Percentiles rank a stretch among this genome's conserved stretches.
These are phyloP conservation scores for Drosophila dives DNA, from an alignment of 2,888 invertebrate species.

Conservation along the genomic window DNA sequence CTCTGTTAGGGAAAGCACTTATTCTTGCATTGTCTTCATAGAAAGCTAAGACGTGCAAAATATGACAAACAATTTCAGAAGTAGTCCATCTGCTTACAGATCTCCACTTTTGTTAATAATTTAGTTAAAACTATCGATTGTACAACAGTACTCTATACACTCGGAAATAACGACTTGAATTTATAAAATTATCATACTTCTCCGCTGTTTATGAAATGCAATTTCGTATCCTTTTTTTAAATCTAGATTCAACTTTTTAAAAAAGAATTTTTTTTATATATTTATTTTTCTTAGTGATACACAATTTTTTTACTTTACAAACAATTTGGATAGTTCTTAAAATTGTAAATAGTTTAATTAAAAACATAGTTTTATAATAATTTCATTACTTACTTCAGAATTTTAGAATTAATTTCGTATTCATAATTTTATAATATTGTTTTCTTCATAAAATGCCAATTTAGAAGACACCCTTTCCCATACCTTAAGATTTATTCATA, in stretches of 20 bases:
- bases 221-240: not conserved
- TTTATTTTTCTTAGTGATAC: not conserved
- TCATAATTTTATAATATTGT: not conserved
- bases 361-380: not conserved
- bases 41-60: not conserved
- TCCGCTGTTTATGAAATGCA: not conserved
- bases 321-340: not conserved
- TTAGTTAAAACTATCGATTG: not conserved
- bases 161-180: too few species aligned
- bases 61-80: not conserved
- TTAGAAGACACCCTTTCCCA: not conserved
- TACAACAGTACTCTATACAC: not conserved
- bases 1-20: slow-evolving; percentile 30
- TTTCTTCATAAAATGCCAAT: not conserved
- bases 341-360: not conserved
- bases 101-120: not conserved
- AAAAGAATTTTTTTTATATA: not conserved
- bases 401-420: not conserved
- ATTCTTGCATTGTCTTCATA: slow-evolving; percentile 63
- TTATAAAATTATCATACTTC: too few species aligned
- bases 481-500: not conserved
- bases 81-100: not conserved
- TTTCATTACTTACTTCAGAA: not conserved
- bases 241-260: not conserved
- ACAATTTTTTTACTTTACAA: not conserved